Percentiles rank a stretch among this genome's conserved stretches.
phyloP scores from a whole-genome alignment of 2,888 invertebrate species.

The Didymodactylos carnosus region DNA sequence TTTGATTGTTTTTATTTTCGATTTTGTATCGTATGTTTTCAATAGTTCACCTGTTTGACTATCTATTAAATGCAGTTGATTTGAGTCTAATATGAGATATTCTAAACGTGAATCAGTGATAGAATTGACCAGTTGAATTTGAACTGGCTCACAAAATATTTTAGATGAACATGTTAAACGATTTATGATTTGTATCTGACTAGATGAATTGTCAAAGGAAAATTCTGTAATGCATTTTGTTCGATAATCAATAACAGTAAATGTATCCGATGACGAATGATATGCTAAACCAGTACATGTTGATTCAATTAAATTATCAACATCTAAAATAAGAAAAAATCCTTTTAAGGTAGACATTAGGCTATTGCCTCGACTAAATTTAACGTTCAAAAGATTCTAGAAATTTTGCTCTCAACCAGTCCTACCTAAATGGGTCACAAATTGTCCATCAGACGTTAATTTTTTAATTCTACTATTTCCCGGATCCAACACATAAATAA shows the following conservation, averaged over 20 bases:
- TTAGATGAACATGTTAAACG: neutral
- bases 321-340: neutral
- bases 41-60: neutral
- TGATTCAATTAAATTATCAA: neutral
- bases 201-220: neutral
- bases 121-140: no score
- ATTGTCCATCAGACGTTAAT: neutral
- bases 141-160: neutral
- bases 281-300: neutral
- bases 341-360: neutral
- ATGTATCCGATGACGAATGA: neutral
- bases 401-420: no score
- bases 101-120: neutral
- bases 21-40: neutral
- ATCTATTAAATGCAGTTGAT: neutral
- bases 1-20: neutral
- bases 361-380: neutral
- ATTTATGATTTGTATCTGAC: neutral
- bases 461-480: slow-evolving; percentile 13
- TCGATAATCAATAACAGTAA: neutral
- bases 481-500: slow-evolving; percentile 2
- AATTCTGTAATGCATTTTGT: neutral
- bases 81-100: neutral
- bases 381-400: neutral
- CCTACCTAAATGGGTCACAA: neutral